phyloP scores from a whole-genome alignment of 1,140 invertebrate species.

The Aricia agestis region DNA sequence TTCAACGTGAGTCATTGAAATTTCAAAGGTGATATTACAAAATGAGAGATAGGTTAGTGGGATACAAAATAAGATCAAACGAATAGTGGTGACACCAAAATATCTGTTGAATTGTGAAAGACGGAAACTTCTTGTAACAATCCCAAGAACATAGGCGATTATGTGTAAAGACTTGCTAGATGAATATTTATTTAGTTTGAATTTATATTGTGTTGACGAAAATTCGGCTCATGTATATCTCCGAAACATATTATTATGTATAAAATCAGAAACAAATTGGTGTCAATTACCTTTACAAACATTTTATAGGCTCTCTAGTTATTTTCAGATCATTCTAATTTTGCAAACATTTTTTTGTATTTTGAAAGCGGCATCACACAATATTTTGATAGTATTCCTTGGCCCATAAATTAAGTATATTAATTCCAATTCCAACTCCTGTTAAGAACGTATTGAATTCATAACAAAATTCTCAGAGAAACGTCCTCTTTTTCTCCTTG shows the following conservation, averaged over 20 bases:
- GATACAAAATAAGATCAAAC: slow-evolving; percentile 8
- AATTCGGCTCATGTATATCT: no score
- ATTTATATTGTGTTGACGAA: no score
- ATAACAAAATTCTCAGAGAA: slow-evolving; percentile 11
- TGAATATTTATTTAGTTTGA: no score
- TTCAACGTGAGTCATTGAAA: slow-evolving; percentile 10
- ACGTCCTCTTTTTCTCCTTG: slow-evolving; percentile 1
- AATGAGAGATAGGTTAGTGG: not conserved
- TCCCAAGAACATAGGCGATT: not conserved
- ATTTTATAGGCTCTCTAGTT: no score
- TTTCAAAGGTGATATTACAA: not conserved
- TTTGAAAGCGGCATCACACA: not conserved
- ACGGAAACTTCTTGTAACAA: not conserved
- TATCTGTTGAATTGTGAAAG: not conserved
- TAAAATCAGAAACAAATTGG: no score
- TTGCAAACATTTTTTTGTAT: not conserved
- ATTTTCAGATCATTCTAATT: not conserved
- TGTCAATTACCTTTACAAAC: no score
- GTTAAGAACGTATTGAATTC: slow-evolving; percentile 12
- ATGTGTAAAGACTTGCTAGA: not conserved
- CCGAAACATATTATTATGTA: no score
- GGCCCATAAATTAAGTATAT: slow-evolving; percentile 9
- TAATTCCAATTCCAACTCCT: not conserved
- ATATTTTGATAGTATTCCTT: not conserved
- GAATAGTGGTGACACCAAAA: not conserved